Evolutionary conservation across 2,113 vertebrate species (phyloP), one percentile per base, ranked within the genome.

Genomic region (Symphodus melops): DNA sequence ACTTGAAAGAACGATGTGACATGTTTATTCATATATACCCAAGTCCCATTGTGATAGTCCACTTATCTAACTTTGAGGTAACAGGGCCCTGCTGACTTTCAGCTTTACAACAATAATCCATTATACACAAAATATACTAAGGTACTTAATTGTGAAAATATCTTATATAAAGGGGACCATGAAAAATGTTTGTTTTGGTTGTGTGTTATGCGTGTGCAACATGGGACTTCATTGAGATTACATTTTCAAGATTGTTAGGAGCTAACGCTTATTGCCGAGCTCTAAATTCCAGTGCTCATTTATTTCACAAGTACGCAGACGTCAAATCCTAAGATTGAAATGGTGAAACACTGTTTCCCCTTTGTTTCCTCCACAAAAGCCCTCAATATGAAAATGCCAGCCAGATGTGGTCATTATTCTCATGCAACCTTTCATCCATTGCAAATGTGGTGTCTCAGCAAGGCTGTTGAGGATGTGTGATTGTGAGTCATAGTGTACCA

Each of bases 401-500:
- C 17, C 6, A 25, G 16, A 14, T 64, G 63, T 55, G 72, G 55
- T 61, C 33, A 63, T 56, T 79, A 63, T 56, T 79, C 19, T 72
- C 36, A 16, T 42, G 53, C 68, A 74, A 56, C 54, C 44, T 69
- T 69, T 74, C 39, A 41, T 59, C 53, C 46, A 21, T 52, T 81
- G 21, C 69, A 55, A 55, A 71, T 62, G 44, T 81, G 60, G 19
- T 21, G 68, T 72, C 83, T 86, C 75, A 88, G 87, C 88, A 83
- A 37, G 19, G 19, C 49, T 0, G 10, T 41, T 28, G 52, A 77
- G 70, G 73, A 85, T 75, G 83, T 83, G 88, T 85, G 87, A 89
- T 75, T 79, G 53, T 91, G 77, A 89, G 80, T 92, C 87, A 88
- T 66, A n/a, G 3, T 10, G 39, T 68, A 48, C 51, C 28, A 46